Percentiles rank a stretch among this genome's conserved stretches.
These are phyloP conservation scores for Acipenser oxyrinchus DNA, from an alignment of 2,797 vertebrate genomes.

Conservation along the genomic window DNA sequence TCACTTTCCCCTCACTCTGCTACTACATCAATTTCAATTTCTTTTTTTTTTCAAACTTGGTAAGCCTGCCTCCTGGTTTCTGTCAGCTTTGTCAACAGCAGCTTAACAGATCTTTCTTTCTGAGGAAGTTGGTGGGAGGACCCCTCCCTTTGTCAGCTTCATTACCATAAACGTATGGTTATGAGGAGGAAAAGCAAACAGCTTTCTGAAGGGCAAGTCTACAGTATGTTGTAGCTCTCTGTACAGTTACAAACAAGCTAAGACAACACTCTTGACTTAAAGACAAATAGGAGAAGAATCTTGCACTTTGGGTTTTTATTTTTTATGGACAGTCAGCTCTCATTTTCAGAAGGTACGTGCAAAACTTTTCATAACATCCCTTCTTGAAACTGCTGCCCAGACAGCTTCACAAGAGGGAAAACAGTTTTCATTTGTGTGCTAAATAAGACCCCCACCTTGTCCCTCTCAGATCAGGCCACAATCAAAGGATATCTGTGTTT, in stretches of 20 bases:
- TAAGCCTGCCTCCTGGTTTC: conserved; percentile 37
- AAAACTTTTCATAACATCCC: conserved; percentile 1
- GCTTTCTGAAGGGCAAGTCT: neutral
- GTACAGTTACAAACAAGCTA: neutral
- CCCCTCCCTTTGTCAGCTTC: conserved; percentile 23
- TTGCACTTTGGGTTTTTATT: neutral
- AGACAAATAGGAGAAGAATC: too few species aligned
- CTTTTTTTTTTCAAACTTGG: conserved; percentile 13
- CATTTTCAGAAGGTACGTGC: neutral
- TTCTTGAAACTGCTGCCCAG: neutral
- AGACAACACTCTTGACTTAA: neutral
- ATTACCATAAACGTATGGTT: conserved; percentile 22
- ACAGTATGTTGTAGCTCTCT: neutral
- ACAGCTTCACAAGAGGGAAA: conserved; percentile 2
- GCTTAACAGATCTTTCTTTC: conserved; percentile 32
- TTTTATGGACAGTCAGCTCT: conserved; percentile 1
- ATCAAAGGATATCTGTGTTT: conserved; percentile 24
- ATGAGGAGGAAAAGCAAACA: neutral
- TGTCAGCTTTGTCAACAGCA: conserved; percentile 38
- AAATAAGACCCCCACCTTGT: conserved; percentile 22
- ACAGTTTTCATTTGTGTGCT: conserved; percentile 13
- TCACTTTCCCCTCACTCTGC: conserved; percentile 18
- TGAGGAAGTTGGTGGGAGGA: conserved; percentile 37
- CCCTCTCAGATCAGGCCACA: conserved; percentile 18
- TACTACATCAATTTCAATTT: conserved; percentile 17